These are phyloP conservation scores for Samia ricini DNA, from an alignment of 1,140 invertebrate species.

Conservation along the genomic window DNA sequence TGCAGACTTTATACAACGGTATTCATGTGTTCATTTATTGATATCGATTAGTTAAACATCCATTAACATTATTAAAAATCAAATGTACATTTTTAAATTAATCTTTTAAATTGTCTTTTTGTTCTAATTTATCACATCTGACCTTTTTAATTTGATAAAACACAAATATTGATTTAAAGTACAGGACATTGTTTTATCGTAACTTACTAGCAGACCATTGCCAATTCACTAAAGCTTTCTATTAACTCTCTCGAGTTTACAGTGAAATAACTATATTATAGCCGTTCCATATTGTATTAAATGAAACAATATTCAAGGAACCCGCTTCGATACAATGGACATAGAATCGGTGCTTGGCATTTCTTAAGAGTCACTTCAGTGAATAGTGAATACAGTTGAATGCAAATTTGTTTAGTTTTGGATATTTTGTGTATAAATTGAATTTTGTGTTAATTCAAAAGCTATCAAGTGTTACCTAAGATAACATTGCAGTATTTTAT, in stretches of 20 bases:
- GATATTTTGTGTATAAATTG: background rate
- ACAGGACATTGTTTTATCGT: background rate
- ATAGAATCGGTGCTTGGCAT: background rate
- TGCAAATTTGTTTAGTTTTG: background rate
- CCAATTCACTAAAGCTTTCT: background rate
- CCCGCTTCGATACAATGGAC: background rate
- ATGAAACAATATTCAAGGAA: conserved; percentile 7
- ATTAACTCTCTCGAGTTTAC: background rate
- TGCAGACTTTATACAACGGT: too few relatives aligned
- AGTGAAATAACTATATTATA: background rate
- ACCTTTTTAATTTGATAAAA: too few relatives aligned
- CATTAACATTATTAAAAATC: too few relatives aligned
- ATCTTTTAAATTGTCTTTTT: too few relatives aligned
- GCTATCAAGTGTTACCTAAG: too few relatives aligned
- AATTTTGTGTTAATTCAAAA: background rate
- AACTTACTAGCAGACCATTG: background rate
- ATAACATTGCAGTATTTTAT: too few relatives aligned
- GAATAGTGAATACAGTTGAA: background rate
- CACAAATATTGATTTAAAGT: too few relatives aligned
- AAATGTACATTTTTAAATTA: too few relatives aligned
- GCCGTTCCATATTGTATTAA: conserved; percentile 5
- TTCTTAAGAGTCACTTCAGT: background rate
- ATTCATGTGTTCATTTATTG: too few relatives aligned
- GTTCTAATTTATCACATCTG: too few relatives aligned
- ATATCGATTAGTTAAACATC: too few relatives aligned